Conservation (phyloP, 2,797 vertebrate genomes). For the Chelonia mydas region DNA sequence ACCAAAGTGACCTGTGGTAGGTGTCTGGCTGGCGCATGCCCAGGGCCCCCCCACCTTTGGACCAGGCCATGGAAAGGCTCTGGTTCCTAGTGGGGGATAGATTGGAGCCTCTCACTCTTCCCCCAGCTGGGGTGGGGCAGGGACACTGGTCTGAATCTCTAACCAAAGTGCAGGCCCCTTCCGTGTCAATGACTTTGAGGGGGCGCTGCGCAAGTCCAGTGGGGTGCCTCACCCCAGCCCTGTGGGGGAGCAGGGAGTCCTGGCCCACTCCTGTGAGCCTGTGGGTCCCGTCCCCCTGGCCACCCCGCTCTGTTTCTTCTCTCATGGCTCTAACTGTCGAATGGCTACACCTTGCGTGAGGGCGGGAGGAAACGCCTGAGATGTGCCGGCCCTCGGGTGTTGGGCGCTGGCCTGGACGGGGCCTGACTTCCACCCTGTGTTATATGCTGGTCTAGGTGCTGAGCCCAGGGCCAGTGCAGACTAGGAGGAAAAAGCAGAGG, state of each 20-base stretch:
- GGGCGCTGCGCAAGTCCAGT: not conserved
- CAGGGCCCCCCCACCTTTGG: not conserved
- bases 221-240: not conserved
- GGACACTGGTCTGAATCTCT: not conserved
- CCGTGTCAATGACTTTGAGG: not conserved
- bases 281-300: not conserved
- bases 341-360: not conserved
- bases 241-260: not conserved
- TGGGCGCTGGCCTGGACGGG: not conserved
- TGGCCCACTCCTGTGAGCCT: not conserved
- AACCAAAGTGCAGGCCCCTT: not conserved
- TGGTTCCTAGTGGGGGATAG: not conserved
- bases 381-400: too few relatives aligned
- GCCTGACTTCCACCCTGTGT: not conserved
- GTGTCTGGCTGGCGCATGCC: slow-evolving; percentile 50
- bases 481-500: not conserved
- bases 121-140: not conserved
- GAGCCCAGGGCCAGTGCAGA: not conserved
- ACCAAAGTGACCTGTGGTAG: slow-evolving; percentile 90
- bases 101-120: not conserved
- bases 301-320: not conserved
- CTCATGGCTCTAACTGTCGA: not conserved
- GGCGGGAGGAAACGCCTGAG: not conserved
- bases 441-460: slow-evolving; percentile 25
- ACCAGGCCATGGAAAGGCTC: not conserved